Base-by-base conservation (phyloP, 2,113 vertebrate species). In the Nibea albiflora region DNA sequence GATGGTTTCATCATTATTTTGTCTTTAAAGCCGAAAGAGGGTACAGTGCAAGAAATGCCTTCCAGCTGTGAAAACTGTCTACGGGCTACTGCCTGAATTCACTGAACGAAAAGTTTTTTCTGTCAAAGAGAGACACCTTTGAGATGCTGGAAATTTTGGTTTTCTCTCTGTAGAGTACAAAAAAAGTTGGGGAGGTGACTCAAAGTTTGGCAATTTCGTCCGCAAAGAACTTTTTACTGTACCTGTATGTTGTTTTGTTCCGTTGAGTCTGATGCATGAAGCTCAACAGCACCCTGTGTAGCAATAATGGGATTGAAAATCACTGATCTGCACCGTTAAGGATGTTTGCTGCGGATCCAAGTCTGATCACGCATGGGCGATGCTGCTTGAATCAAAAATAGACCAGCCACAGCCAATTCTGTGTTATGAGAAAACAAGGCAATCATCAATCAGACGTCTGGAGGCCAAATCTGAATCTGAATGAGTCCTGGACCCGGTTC, bases 361-460 rank as follows among this genome's bases (percentile, higher is more conserved):
- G 10, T 24, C 16, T 46, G 47, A 66, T 26, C 20, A 17, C 49
- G 2, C 11, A 53, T 31, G 26, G 47, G 9, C 14, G 64, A 78
- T 0, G 8, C 26, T 11, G 16, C 31, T 60, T 1, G 4, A 44
- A 70, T 73, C 20, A 58, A 69, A 62, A 77, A 62, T 17, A 5
- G 26, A 68, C 58, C 24, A 15, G n/a, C 46, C 5, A 2, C 4
- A 16, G 57, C 39, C 17, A 50, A 4, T 49, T 75, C 35, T 50
- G 7, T 76, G 20, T n/a, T 69, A 75, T 46, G 71, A 66, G 24
- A 26, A 67, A 80, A 52, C 14, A 4, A 69, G 50, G 64, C 69
- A 69, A 61, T 73, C 76, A 76, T 80, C 39, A 71, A 67, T 89
- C 83, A 68, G 56, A 70, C 72, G n/a, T 35, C n/a, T 62, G 52